phyloP scores from a whole-genome alignment of 2,888 invertebrate species.

The Plutella xylostella region DNA sequence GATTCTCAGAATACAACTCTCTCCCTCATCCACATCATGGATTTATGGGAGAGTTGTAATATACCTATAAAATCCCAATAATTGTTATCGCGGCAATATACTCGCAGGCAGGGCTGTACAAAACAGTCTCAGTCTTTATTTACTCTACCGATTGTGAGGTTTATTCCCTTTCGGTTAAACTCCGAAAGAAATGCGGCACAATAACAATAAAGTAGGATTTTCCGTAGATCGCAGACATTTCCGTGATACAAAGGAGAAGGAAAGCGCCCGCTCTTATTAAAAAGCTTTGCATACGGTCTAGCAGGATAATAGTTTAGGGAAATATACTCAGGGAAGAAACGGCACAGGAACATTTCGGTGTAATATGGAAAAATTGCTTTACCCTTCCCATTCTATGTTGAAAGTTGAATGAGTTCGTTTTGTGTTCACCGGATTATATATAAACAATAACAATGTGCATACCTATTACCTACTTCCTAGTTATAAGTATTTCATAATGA shows the following conservation, averaged over 20 bases:
- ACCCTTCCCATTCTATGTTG: too few species aligned
- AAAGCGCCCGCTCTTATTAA: constrained; percentile 53
- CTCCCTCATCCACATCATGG: too few species aligned
- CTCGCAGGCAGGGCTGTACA: constrained; percentile 29
- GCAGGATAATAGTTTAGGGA: constrained; percentile 28
- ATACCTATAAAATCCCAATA: constrained; percentile 50
- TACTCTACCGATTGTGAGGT: constrained; percentile 54
- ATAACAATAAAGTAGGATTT: constrained; percentile 64
- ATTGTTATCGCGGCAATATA: constrained; percentile 50
- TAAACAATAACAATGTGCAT: too few species aligned
- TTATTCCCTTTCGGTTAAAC: constrained; percentile 48
- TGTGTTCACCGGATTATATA: too few species aligned
- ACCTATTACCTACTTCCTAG: too few species aligned
- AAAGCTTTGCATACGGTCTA: constrained; percentile 48
- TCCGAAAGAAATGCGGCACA: constrained; percentile 54
- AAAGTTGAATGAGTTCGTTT: too few species aligned
- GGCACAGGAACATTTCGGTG: too few species aligned
- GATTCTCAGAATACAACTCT: too few species aligned
- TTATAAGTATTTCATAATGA: too few species aligned
- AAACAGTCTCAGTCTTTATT: constrained; percentile 43
- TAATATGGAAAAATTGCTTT: too few species aligned
- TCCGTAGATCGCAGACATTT: constrained; percentile 60
- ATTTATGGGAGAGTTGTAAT: too few species aligned
- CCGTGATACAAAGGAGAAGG: constrained; percentile 46
- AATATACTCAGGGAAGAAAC: too few species aligned